Base-by-base conservation (phyloP, 1,140 invertebrate species). In the Drosophila sproati region DNA sequence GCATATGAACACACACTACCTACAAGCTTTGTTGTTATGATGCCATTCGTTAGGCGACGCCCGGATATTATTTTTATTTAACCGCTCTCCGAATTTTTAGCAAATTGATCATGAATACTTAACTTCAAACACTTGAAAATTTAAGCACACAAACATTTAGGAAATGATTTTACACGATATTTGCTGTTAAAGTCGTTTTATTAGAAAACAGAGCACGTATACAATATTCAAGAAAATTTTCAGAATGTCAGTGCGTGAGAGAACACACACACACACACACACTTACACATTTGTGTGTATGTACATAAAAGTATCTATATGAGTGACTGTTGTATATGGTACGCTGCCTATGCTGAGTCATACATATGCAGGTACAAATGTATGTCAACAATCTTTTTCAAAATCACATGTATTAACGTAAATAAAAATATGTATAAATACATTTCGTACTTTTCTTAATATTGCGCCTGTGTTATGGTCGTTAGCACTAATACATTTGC, bases 401-500 rank as follows among this genome's bases (percentile, higher is more conserved):
- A 32, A 60, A 34, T 60, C 43, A 60, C 57, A 43, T 43, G 39
- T n/a, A 43, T 57, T 45, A 34, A 32, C 43, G 48, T 37, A 37
- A 50, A 37, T 39, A 12, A 28, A 29, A 10, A 50, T n/a, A 39
- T 54, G 7, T 67, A 37, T n/a, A 32, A 34, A 66, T 31, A 28
- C 10, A 4, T n/a, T 35, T 28, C 31, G 31, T 54, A n/a, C 45
- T 39, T 62, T 28, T 48, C 10, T 45, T 37, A 10, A 35, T 41
- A 51, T 32, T 54, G 77, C 32, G 52, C 41, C 32, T 57, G 61
- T 52, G 47, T 66, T 78, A 55, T 47, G 12, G 37, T 29, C 43
- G 57, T 29, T 78, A 43, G 51, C 50, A 64, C 74, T 61, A 64
- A 82, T 78, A 69, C 57, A 82, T 35, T 74, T 63, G 63, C 66